Percentiles rank a stretch among this genome's conserved stretches.
Evolutionary conservation across 37 sponge, comb jelly and placozoan species (phyloP).

Genomic region (Corticium candelabrum): DNA sequence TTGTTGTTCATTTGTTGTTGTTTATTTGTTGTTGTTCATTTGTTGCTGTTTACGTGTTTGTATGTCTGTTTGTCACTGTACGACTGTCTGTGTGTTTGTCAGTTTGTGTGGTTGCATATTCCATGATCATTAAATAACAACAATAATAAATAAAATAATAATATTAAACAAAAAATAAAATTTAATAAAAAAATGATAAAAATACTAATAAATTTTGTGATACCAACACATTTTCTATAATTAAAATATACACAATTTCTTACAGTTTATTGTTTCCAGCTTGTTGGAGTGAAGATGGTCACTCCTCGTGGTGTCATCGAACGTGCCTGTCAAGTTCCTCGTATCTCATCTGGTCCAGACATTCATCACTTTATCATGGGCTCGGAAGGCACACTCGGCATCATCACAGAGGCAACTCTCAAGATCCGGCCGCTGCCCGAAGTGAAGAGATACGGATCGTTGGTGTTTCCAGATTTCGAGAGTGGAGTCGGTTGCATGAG

Average conservation of each 20-base stretch:
- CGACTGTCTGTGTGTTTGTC: background rate
- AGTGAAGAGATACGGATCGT: conserved; percentile 63
- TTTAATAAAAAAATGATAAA: too few relatives aligned
- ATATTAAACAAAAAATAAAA: too few relatives aligned
- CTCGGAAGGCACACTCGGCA: conserved; percentile 87
- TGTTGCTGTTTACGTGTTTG: background rate
- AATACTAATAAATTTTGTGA: too few relatives aligned
- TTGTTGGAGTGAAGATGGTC: conserved; percentile 70
- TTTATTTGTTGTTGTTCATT: background rate
- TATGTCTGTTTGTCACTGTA: background rate
- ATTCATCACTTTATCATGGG: conserved; percentile 91
- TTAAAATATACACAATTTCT: too few relatives aligned
- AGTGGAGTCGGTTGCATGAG: conserved; percentile 67
- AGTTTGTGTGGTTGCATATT: too few relatives aligned
- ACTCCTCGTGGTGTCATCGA: conserved; percentile 75
- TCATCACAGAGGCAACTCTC: conserved; percentile 87
- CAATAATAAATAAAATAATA: too few relatives aligned
- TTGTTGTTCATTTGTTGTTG: background rate
- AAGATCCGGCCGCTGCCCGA: conserved; percentile 72
- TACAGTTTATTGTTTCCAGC: conserved; percentile 14
- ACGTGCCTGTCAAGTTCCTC: conserved; percentile 72
- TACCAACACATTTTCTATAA: too few relatives aligned
- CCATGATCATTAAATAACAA: too few relatives aligned
- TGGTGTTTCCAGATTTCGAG: conserved; percentile 66
- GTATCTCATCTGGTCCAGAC: conserved; percentile 89